Percentiles rank a stretch among this genome's conserved stretches.
These are phyloP conservation scores for Lysiphlebus fabarum DNA, from an alignment of 1,140 invertebrate genomes.

Conservation along the genomic window DNA sequence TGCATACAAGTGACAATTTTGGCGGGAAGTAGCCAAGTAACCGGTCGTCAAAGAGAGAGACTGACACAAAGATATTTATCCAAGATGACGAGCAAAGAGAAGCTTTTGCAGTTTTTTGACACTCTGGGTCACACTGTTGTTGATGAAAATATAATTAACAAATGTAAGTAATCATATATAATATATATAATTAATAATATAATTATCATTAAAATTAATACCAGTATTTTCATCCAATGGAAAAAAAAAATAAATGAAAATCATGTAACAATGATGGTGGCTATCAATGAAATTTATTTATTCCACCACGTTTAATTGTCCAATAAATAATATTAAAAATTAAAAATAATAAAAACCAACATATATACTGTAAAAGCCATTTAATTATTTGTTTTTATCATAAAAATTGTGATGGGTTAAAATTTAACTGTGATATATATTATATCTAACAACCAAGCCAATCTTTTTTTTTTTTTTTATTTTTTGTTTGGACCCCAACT, in stretches of 20 bases:
- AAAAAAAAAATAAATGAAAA: no score
- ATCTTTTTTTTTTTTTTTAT: no score
- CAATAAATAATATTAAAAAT: neutral
- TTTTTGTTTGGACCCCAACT: no score
- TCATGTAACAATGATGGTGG: no score
- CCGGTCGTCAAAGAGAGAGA: neutral
- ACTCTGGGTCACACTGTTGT: slow-evolving; percentile 34
- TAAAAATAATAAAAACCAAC: neutral
- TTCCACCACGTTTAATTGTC: neutral
- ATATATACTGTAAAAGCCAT: no score
- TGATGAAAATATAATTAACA: slow-evolving; percentile 33
- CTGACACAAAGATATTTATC: no score
- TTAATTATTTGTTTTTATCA: no score
- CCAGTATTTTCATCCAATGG: neutral
- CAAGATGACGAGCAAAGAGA: slow-evolving; percentile 40
- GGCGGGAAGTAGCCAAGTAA: slow-evolving; percentile 34
- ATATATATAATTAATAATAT: neutral
- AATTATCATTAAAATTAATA: neutral
- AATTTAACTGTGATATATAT: no score
- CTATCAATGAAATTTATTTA: slow-evolving; percentile 1
- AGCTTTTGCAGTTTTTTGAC: slow-evolving; percentile 36
- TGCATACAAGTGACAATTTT: slow-evolving; percentile 29
- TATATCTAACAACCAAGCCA: no score
- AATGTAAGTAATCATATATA: slow-evolving; percentile 39
- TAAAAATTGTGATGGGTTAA: no score